phyloP scores from a whole-genome alignment of 2,888 invertebrate species.

The Phania funesta region DNA sequence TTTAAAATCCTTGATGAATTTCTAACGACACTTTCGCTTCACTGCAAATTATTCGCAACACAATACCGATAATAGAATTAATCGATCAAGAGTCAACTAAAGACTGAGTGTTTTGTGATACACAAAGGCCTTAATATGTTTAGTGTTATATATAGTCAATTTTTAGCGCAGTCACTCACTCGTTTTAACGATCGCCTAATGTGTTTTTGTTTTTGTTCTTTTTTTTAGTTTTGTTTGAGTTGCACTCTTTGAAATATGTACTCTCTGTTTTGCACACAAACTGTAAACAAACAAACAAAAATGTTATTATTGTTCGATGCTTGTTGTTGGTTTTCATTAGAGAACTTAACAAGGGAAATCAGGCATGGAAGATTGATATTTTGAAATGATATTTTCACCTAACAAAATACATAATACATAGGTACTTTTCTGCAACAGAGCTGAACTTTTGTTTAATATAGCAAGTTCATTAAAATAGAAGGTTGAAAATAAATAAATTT shows the following conservation, averaged over 20 bases:
- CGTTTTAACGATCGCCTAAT: slow-evolving; percentile 34
- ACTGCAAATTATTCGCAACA: neutral
- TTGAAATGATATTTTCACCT: neutral
- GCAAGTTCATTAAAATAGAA: too few relatives aligned
- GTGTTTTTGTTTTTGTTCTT: neutral
- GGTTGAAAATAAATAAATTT: too few relatives aligned
- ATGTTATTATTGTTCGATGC: neutral
- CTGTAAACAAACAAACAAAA: slow-evolving; percentile 42
- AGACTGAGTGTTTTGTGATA: slow-evolving; percentile 56
- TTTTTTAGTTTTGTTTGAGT: slow-evolving; percentile 33
- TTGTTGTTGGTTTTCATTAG: slow-evolving; percentile 10
- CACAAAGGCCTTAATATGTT: slow-evolving; percentile 61
- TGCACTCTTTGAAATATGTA: slow-evolving; percentile 16
- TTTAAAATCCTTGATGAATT: slow-evolving; percentile 31
- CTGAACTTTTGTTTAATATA: too few relatives aligned
- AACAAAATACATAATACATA: too few relatives aligned
- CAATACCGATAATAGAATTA: neutral
- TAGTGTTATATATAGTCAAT: slow-evolving; percentile 60
- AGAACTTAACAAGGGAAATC: neutral
- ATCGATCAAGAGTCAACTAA: slow-evolving; percentile 57
- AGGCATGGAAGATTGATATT: too few relatives aligned
- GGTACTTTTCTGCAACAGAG: too few relatives aligned
- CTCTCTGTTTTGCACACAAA: slow-evolving; percentile 10
- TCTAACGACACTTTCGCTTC: slow-evolving; percentile 36
- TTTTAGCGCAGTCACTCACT: slow-evolving; percentile 43